Evolutionary conservation across 2,888 invertebrate species (phyloP).

Genomic region (Coleophora flavipennella): DNA sequence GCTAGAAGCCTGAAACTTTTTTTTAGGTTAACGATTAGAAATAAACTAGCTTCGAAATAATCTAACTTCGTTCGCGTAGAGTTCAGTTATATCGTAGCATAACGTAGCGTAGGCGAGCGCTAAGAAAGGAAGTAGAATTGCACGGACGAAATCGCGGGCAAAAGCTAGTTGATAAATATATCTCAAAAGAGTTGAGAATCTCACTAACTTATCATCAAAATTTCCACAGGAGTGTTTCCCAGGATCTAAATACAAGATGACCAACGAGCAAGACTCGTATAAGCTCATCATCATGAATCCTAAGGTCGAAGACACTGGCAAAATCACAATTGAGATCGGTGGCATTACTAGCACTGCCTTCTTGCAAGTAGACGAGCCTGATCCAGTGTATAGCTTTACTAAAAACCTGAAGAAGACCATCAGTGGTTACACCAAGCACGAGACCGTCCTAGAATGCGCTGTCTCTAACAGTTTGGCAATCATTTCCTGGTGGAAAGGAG

Average conservation of each 20-base stretch:
- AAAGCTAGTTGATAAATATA: no score
- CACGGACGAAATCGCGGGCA: no score
- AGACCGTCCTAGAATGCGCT: slow-evolving; percentile 91
- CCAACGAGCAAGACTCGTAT: slow-evolving; percentile 92
- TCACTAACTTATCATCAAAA: not conserved
- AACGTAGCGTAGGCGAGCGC: no score
- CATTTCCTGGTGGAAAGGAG: slow-evolving; percentile 94
- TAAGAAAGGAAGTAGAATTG: no score
- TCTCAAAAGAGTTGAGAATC: no score
- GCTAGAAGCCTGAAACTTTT: no score
- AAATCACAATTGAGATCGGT: slow-evolving; percentile 95
- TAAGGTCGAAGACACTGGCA: slow-evolving; percentile 96
- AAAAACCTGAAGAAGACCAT: slow-evolving; percentile 91
- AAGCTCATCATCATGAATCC: slow-evolving; percentile 91
- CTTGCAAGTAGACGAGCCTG: slow-evolving; percentile 97
- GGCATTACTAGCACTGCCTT: slow-evolving; percentile 91
- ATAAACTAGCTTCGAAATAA: no score
- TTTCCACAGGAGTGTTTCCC: slow-evolving; percentile 88
- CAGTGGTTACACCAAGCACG: slow-evolving; percentile 93
- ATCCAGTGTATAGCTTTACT: slow-evolving; percentile 93
- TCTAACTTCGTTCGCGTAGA: no score
- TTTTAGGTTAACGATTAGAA: no score
- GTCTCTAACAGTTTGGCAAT: slow-evolving; percentile 95
- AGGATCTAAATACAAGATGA: slow-evolving; percentile 97
- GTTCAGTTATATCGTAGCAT: no score